A percentile compares a stretch with the other conserved stretches of the same genome.
These are phyloP conservation scores for Hydrophis major DNA, from an alignment of 2,797 vertebrate species.

Conservation along the genomic window DNA sequence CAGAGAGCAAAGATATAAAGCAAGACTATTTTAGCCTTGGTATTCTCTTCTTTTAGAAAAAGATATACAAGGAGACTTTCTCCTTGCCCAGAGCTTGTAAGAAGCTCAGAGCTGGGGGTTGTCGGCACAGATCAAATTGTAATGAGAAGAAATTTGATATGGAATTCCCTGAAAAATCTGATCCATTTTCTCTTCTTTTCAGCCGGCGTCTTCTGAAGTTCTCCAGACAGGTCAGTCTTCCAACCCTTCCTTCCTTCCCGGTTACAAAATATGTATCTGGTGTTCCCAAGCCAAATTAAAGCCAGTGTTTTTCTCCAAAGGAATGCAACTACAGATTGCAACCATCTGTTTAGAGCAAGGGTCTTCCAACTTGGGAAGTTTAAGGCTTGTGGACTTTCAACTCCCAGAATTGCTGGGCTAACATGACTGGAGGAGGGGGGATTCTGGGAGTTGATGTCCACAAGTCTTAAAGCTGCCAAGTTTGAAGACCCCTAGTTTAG, in stretches of 20 bases:
- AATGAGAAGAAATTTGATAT: neutral
- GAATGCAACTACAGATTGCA: neutral
- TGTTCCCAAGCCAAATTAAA: neutral
- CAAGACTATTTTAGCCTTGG: no score
- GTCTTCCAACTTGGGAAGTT: no score
- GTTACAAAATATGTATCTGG: fast-evolving
- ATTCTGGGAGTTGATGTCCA: no score
- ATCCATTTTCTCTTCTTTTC: slow-evolving; percentile 17
- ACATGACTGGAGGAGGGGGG: no score
- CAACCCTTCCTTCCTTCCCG: neutral
- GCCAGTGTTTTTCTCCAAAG: neutral
- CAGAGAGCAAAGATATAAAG: no score
- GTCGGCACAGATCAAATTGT: neutral
- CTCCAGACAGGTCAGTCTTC: slow-evolving; percentile 78
- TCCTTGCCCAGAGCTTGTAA: neutral
- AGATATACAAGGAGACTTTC: neutral
- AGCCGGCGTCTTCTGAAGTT: slow-evolving; percentile 53
- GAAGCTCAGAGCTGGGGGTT: neutral
- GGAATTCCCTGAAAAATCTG: neutral
- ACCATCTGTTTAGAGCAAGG: no score
- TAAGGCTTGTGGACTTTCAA: no score
- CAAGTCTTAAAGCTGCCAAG: no score
- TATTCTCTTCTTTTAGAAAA: neutral
- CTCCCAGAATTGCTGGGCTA: no score
- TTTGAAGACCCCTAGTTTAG: neutral